Percentiles rank a stretch among this genome's conserved stretches.
Evolutionary conservation across 2,113 vertebrate genomes (phyloP).

Genomic region (Sceloporus tristichus): DNA sequence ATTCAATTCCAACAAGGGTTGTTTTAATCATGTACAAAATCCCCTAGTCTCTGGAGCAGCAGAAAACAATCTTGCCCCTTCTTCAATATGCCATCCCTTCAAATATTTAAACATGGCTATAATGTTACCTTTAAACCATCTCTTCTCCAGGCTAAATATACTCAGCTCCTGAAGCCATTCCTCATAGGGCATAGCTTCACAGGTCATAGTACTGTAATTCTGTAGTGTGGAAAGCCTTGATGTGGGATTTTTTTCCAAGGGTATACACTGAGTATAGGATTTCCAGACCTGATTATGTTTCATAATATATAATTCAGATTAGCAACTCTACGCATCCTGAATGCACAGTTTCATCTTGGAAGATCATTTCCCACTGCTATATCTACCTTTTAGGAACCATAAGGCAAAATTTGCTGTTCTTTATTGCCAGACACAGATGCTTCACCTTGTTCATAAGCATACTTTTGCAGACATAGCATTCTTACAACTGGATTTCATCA

Average conservation of each 20-base stretch:
- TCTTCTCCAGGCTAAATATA: too few relatives aligned
- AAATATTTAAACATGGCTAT: too few relatives aligned
- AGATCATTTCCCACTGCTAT: not conserved
- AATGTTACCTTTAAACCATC: too few relatives aligned
- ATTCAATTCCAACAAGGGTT: too few relatives aligned
- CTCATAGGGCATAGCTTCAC: not conserved
- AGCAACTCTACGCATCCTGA: not conserved
- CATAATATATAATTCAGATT: not conserved
- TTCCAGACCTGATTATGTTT: not conserved
- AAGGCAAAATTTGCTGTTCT: not conserved
- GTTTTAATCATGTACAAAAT: too few relatives aligned
- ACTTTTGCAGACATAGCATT: not conserved
- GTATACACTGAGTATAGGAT: not conserved
- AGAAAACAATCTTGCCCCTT: not conserved
- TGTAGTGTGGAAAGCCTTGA: too few relatives aligned
- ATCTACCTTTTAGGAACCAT: not conserved
- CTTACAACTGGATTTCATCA: not conserved
- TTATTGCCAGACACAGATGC: not conserved
- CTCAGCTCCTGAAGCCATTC: not conserved
- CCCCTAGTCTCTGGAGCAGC: too few relatives aligned
- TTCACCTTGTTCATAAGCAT: not conserved
- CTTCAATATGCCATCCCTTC: too few relatives aligned
- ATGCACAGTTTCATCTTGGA: not conserved
- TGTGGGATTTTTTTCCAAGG: too few relatives aligned
- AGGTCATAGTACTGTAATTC: too few relatives aligned